Evolutionary conservation across 1,140 invertebrate genomes (phyloP).

Genomic region (Rhyzopertha dominica): DNA sequence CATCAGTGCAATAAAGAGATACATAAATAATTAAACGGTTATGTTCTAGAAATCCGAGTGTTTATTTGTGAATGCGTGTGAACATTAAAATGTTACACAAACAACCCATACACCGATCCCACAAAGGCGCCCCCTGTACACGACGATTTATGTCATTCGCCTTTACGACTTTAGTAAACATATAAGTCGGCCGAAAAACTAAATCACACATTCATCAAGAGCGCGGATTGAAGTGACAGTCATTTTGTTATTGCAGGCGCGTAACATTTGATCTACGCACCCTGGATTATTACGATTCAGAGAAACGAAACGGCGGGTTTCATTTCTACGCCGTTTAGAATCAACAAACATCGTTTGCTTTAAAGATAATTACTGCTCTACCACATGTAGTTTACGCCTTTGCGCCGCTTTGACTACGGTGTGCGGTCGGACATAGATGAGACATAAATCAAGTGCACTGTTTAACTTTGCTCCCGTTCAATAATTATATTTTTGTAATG

Average conservation of each 20-base stretch:
- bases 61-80: slow-evolving; percentile 40
- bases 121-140: slow-evolving; percentile 20
- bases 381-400: slow-evolving; percentile 38
- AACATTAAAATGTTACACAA: slow-evolving; percentile 40
- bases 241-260: slow-evolving; percentile 43
- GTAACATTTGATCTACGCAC: slow-evolving; percentile 39
- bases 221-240: slow-evolving; percentile 38
- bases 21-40: slow-evolving; percentile 42
- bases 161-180: slow-evolving; percentile 7
- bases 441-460: slow-evolving; percentile 15
- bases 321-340: slow-evolving; percentile 35
- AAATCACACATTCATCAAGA: slow-evolving; percentile 31
- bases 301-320: slow-evolving; percentile 33
- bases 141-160: slow-evolving; percentile 11
- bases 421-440: slow-evolving; percentile 10
- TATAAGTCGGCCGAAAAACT: slow-evolving; percentile 12
- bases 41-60: slow-evolving; percentile 42
- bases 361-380: slow-evolving; percentile 33
- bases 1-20: slow-evolving; percentile 36
- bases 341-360: slow-evolving; percentile 39
- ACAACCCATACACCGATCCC: slow-evolving; percentile 16
- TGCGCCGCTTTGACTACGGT: slow-evolving; percentile 15
- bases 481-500: slow-evolving; percentile 8
- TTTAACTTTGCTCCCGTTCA: slow-evolving; percentile 13
- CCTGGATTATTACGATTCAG: slow-evolving; percentile 35